Base-by-base conservation (phyloP, 2,888 invertebrate genomes). In the Callosobruchus maculatus region DNA sequence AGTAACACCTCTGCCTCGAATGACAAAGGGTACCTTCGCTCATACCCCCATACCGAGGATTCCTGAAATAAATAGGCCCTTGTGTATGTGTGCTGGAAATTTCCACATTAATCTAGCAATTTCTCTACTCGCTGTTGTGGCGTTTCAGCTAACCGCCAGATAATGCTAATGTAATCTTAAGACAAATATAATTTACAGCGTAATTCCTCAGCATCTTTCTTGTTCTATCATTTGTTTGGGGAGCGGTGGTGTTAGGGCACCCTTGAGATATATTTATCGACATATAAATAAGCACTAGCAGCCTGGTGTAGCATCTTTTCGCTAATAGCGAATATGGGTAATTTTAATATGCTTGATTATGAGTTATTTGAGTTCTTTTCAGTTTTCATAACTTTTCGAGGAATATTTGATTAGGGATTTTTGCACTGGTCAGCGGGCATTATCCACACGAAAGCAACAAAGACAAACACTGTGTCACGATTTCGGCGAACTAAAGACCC, bases 141-240 rank as follows among this genome's bases (percentile, higher is more conserved):
- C 26, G 70, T 21, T 70, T 70, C 80, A 80, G 81, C 80, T 81
- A 81, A 80, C 81, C 78, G 76, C 78, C 81, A 84, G 84, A 84
- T 85, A 85, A 85, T 85, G 83, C 84, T 84, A 86, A 86, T 85
- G 84, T 85, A 86, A 85, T 86, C 85, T 85, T 84, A 85, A 85
- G 85, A 84, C 85, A 84, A 85, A 85, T 85, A 84, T 85, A 85
- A 85, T 85, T 84, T 84, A 82, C 80, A 80, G 80, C 84, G 83
- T 85, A 85, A 85, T 85, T 85, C 84, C 81, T 79, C 77, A 79
- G 82, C 81, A 82, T 84, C 84, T 82, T 83, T 82, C 82, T 82
- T 83, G 84, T 84, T 83, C 81, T 84, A 84, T 83, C 80, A 80
- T 83, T 85, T 83, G 83, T 84, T 84, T 83, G 49, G 1, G 49